Conservation (phyloP, 2,113 vertebrate genomes). For the Pterocles gutturalis region DNA sequence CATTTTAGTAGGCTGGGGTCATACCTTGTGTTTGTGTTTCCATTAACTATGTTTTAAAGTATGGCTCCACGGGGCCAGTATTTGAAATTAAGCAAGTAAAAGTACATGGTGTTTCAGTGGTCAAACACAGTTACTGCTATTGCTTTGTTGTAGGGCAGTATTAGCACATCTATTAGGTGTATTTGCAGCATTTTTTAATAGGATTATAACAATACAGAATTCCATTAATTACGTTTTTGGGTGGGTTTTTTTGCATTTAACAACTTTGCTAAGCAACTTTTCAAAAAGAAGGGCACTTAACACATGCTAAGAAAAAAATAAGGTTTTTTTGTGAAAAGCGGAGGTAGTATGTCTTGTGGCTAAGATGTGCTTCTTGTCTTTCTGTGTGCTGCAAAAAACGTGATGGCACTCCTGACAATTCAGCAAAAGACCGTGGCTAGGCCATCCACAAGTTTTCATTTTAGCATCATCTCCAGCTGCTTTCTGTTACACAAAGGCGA, state of each 20-base stretch:
- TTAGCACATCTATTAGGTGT: background rate
- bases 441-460: background rate
- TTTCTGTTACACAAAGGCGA: background rate
- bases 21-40: background rate
- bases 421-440: background rate
- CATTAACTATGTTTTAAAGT: background rate
- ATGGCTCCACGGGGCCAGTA: background rate
- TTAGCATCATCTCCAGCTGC: background rate
- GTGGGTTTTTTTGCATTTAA: background rate
- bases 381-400: background rate
- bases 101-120: background rate
- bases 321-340: background rate
- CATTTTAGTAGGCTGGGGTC: background rate
- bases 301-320: accelerated
- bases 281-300: background rate
- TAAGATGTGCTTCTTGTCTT: background rate
- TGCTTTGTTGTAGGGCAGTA: background rate
- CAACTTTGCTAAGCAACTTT: background rate
- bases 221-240: background rate
- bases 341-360: background rate
- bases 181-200: background rate
- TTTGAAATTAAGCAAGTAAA: background rate
- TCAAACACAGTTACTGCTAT: background rate
- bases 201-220: background rate
- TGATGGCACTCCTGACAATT: background rate